phyloP scores from a whole-genome alignment of 2,113 vertebrate species.

The Caranx melampygus region DNA sequence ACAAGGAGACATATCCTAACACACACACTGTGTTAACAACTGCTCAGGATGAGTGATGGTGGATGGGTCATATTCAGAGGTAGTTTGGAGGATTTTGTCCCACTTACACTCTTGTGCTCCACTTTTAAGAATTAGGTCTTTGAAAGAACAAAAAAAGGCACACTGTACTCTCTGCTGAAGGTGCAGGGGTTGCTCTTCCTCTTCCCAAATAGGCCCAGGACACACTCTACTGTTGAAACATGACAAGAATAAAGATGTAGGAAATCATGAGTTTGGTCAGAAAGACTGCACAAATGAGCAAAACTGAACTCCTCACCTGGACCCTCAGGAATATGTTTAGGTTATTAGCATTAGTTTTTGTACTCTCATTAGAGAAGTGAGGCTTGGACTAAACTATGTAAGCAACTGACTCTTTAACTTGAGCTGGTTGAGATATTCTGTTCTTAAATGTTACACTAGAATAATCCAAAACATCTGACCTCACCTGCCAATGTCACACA shows the following conservation, averaged over 20 bases:
- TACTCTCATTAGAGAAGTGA: not conserved
- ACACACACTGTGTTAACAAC: conserved; percentile 23
- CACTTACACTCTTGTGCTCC: conserved; percentile 72
- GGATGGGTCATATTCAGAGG: conserved; percentile 23
- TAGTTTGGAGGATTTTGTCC: conserved; percentile 55
- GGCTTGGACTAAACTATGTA: too few relatives aligned
- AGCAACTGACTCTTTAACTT: too few relatives aligned
- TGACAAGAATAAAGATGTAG: not conserved
- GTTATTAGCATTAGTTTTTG: not conserved
- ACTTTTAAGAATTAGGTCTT: conserved; percentile 80
- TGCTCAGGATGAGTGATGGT: conserved; percentile 16
- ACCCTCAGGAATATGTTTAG: not conserved
- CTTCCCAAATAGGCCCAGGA: not conserved
- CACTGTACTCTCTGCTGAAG: conserved; percentile 37
- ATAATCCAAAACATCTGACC: too few relatives aligned
- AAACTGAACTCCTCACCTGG: not conserved
- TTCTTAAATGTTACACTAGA: too few relatives aligned
- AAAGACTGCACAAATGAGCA: not conserved
- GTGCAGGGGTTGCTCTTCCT: conserved; percentile 16
- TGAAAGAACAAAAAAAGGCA: conserved; percentile 61
- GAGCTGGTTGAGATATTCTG: too few relatives aligned
- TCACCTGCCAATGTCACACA: too few relatives aligned
- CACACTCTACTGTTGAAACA: not conserved
- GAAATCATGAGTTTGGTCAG: not conserved
- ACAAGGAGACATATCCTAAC: conserved; percentile 24